Percentiles rank a stretch among this genome's conserved stretches.
Conservation (phyloP, 2,888 invertebrate genomes). For the Drosophila emarginata region DNA sequence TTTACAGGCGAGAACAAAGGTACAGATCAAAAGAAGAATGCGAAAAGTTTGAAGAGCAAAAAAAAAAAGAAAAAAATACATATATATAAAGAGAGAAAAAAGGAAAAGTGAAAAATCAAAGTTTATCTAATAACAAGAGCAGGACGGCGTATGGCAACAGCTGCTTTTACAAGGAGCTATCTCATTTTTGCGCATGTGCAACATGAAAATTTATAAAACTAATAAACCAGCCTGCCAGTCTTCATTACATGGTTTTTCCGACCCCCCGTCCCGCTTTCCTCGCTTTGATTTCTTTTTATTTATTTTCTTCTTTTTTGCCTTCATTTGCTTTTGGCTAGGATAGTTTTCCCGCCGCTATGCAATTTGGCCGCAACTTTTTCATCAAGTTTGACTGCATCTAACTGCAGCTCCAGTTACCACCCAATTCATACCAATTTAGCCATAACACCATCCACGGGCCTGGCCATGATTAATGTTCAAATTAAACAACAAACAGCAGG, state of each 20-base stretch:
- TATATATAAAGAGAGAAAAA: no score
- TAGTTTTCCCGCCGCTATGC: background rate
- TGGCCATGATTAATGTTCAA: conserved; percentile 72
- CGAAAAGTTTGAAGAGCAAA: background rate
- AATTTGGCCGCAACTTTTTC: conserved; percentile 45
- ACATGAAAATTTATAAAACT: conserved; percentile 36
- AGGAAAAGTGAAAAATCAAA: background rate
- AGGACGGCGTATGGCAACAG: background rate
- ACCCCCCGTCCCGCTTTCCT: no score
- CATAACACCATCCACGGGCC: conserved; percentile 1
- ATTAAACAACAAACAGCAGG: conserved; percentile 70
- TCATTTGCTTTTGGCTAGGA: conserved; percentile 2
- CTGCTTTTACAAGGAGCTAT: conserved; percentile 7
- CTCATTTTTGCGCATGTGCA: conserved; percentile 36
- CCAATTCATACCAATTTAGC: background rate
- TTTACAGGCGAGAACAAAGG: conserved; percentile 8
- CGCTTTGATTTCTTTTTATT: background rate
- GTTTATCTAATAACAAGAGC: conserved; percentile 16
- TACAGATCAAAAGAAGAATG: background rate
- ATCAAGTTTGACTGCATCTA: conserved; percentile 48
- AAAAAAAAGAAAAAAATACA: background rate
- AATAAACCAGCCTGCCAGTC: conserved; percentile 33
- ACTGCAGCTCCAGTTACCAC: conserved; percentile 45
- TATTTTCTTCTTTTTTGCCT: conserved; percentile 15
- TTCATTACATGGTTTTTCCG: conserved; percentile 28